Evolutionary conservation across 2,888 invertebrate species (phyloP), one percentile per base, ranked within the genome.

Genomic region (Drosophila imparisetae): DNA sequence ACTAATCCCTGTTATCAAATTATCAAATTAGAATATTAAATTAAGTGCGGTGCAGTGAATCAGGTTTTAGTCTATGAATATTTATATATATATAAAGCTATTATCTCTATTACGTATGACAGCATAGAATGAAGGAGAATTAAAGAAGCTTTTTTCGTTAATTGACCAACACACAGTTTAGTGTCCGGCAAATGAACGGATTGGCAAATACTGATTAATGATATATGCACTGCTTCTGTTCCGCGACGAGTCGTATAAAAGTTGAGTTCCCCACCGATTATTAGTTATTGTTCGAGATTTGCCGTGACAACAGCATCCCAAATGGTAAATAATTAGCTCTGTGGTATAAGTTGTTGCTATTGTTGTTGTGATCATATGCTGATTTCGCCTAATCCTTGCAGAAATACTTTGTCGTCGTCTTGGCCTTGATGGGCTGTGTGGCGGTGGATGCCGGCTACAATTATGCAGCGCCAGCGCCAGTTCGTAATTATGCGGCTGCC

Each of bases 161-260:
- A 64, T 50, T 42, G 34, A 34, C 8, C 48, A 42, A 72, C 7
- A 38, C 36, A 62, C 13, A 29, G 40, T 2, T 11, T 7, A 45
- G 15, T 21, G 52, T 34, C 36, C 15, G 40, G 27, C 59, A 53
- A 40, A 40, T 38, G 54, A 55, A 32, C 54, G 11, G 34, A 36
- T 42, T 57, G 49, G 64, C 52, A 32, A 45, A 61, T 57, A 64
- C 72, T 89, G 89, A 87, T 87, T 87, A 78, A 87, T 87, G 87
- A 74, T 75, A 74, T 76, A 66, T 80, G 72, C 80, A 80, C 62
- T 77, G 83, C 89, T 89, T 85, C 85, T 85, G 89, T 80, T 87
- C 75, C 60, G 72, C 66, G 63, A 54, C 53, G 40, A 54, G 53
- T 63, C 59, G 86, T 86, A 86, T 86, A 86, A 86, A 89, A 86